A percentile compares a stretch with the other conserved stretches of the same genome.
Evolutionary conservation across 2,797 vertebrate species (phyloP).

Genomic region (Esox lucius): DNA sequence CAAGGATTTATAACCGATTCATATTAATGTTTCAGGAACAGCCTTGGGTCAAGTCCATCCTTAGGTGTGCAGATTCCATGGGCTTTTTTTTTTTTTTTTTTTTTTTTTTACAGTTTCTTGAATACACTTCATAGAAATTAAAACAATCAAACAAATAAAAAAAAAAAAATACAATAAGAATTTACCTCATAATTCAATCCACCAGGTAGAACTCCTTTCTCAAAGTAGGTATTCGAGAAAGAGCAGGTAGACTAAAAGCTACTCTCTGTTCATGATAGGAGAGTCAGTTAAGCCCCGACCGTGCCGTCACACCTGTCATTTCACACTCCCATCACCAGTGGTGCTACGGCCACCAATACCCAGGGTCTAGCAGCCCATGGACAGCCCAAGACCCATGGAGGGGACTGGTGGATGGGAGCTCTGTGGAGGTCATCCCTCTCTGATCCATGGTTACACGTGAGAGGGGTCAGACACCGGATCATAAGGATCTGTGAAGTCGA

Average conservation of each 20-base stretch:
- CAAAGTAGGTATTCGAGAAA: slow-evolving; percentile 12
- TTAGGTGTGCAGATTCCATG: slow-evolving; percentile 58
- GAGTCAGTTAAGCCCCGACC: too few relatives aligned
- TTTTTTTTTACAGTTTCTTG: slow-evolving; percentile 8
- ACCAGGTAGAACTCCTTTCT: slow-evolving; percentile 30
- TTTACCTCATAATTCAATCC: slow-evolving; percentile 22
- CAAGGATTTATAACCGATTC: not conserved
- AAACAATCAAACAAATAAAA: slow-evolving; percentile 28
- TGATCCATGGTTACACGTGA: not conserved
- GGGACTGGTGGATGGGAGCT: slow-evolving; percentile 30
- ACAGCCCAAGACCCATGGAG: slow-evolving; percentile 4
- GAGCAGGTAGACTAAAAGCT: not conserved
- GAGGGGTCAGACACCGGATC: slow-evolving; percentile 36
- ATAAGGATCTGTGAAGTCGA: slow-evolving; percentile 40
- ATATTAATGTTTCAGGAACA: slow-evolving; percentile 5
- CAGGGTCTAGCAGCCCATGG: slow-evolving; percentile 29
- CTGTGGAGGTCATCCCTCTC: slow-evolving; percentile 20
- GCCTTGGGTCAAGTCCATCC: slow-evolving; percentile 12
- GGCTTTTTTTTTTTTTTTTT: slow-evolving; percentile 44
- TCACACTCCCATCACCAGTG: slow-evolving; percentile 42
- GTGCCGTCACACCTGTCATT: slow-evolving; percentile 33
- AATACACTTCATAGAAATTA: slow-evolving; percentile 48
- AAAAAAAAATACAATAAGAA: slow-evolving; percentile 36
- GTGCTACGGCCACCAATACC: slow-evolving; percentile 26
- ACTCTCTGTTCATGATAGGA: too few relatives aligned